Base-by-base conservation (phyloP, 2,888 invertebrate genomes). In the Mamestra brassicae region DNA sequence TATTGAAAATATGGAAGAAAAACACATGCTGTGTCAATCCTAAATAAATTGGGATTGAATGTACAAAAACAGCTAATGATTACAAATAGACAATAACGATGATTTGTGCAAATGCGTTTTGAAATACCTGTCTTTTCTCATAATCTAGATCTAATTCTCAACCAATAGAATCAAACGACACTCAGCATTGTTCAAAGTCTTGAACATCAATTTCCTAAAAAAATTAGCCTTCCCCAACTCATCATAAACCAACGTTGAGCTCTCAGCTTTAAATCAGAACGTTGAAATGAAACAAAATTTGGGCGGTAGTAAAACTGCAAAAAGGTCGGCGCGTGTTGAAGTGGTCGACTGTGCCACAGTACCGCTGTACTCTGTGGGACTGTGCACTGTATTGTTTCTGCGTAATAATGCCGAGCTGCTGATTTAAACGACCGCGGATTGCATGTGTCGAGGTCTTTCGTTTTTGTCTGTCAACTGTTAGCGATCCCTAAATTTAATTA, bases 281-380 rank as follows among this genome's bases (percentile, higher is more conserved):
- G 86, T 85, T 86, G 88, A 89, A 92, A 91, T 90, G 89, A 89
- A 92, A 90, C 89, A 89, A 91, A 92, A 91, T 93, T 92, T 89
- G 86, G 90, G 87, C 73, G 86, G 85, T 87, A 89, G 90, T 89
- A 88, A 91, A 91, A 89, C 85, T 85, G 87, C 86, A 87, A 88
- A 89, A 88, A 90, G 87, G 65, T 81, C 86, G 78, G 87, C 82
- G 85, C 90, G 88, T 90, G 89, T 81, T 86, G 79, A 76, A 90
- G 88, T 89, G 88, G 76, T 78, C 75, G 76, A 73, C 81, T 66
- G 78, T 76, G 66, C 54, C 67, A 6, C 45, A 15, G 62, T 26
- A 13, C 54, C 67, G 13, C 62, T 26, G 62, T 45, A 15, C 65
- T 63, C 77, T 68, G 81, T 76, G 73, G 52, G 63, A 3, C 38